phyloP scores from a whole-genome alignment of 2,888 invertebrate genomes.

The Dynastes hyllus region DNA sequence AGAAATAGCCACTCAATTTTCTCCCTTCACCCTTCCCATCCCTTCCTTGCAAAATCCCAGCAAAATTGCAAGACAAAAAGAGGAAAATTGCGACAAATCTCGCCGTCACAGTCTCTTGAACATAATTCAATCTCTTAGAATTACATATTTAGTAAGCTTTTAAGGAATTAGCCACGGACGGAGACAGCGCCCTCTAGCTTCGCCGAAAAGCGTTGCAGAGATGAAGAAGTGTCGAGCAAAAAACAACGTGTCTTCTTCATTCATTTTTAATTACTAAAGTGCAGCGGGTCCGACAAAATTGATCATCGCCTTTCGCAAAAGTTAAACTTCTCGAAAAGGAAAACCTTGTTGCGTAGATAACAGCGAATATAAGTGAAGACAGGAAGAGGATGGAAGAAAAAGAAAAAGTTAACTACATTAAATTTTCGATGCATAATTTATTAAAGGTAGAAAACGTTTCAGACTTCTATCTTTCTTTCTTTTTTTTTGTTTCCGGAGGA shows the following conservation, averaged over 20 bases:
- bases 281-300: neutral
- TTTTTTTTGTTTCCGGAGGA: neutral
- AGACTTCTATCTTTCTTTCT: neutral
- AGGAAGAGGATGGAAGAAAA: neutral
- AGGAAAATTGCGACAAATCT: neutral
- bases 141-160: slow-evolving; percentile 7
- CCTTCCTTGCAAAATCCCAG: too few relatives aligned
- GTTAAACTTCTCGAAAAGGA: too few relatives aligned
- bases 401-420: slow-evolving; percentile 11
- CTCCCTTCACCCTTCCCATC: too few relatives aligned
- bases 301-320: too few relatives aligned
- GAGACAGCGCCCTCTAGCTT: too few relatives aligned
- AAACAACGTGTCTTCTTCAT: neutral
- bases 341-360: too few relatives aligned
- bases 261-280: slow-evolving; percentile 14
- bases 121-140: neutral
- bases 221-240: neutral
- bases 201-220: neutral
- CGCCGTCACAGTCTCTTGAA: neutral
- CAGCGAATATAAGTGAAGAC: neutral
- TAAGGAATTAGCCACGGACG: neutral
- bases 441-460: neutral
- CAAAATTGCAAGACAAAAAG: too few relatives aligned
- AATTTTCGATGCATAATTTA: slow-evolving; percentile 21
- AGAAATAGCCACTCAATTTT: too few relatives aligned